Base-by-base conservation (phyloP, 1,140 invertebrate species). In the Mya arenaria region DNA sequence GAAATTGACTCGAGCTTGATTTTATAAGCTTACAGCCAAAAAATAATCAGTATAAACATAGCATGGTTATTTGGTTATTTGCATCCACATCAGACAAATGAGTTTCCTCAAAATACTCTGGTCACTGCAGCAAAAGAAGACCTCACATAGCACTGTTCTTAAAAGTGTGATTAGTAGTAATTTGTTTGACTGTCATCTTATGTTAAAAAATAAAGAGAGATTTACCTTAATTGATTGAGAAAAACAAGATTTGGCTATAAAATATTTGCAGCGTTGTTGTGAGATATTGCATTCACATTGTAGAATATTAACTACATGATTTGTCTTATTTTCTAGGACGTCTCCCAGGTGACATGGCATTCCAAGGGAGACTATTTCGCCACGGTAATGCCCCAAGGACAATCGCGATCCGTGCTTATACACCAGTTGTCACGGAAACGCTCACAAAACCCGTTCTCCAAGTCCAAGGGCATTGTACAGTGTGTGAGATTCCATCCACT, bases 301-400 rank as follows among this genome's bases (percentile, higher is more conserved):
- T n/a, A n/a, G n/a, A n/a, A n/a, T n/a, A n/a, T n/a, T n/a, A n/a
- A n/a, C n/a, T n/a, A n/a, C n/a, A n/a, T n/a, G n/a, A 95, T 89
- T 99, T 93, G 97, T 99, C 60, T 98, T 97, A 30, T 97, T 97
- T 94, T 95, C 95, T n/a, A 94, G 93, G 91, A 92, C 79, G 89
- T 94, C 17, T 87, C 88, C 32, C 94, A 96, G 93, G 94, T 98
- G 6, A 95, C 96, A 0, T 99, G 99, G 99, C 99, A 99, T 93
- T 96, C 95, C 5, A 97, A 96, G 88, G 99, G 99, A 75, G 98
- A 99, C 94, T 99, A 99, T 93, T 95, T 99, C 92, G 96, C 97
- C 19, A 96, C 95, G n/a, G 96, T 99, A 28, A 96, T 98, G 95
- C 96, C 96, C 0, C 96, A 97, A 83, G 97, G 96, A 55, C 95